phyloP scores from a whole-genome alignment of 2,113 vertebrate genomes.

The Orthonyx spaldingii region DNA sequence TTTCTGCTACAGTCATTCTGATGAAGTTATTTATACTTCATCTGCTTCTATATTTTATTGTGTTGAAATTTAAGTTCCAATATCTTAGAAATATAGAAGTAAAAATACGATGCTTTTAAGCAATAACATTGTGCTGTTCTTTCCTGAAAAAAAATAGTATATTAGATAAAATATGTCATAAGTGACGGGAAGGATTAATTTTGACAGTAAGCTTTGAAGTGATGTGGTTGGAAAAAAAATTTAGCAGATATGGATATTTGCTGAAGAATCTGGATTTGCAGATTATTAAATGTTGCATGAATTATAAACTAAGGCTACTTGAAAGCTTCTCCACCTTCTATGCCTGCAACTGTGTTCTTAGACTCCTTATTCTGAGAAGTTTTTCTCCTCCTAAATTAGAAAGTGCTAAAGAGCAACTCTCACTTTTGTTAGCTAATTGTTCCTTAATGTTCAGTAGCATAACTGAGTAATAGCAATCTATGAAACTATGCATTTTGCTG shows the following conservation, averaged over 20 bases:
- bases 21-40: constrained; percentile 22
- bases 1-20: neutral
- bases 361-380: neutral
- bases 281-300: neutral
- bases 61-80: neutral
- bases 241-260: neutral
- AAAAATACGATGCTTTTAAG: neutral
- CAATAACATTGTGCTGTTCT: neutral
- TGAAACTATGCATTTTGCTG: neutral
- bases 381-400: neutral
- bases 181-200: constrained; percentile 5
- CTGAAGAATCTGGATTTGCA: neutral
- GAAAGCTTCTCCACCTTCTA: neutral
- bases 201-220: constrained; percentile 13
- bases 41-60: constrained; percentile 28
- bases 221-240: neutral
- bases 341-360: neutral
- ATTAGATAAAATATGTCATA: neutral
- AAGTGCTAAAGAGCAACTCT: neutral
- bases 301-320: neutral
- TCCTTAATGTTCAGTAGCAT: neutral
- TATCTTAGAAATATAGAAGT: neutral
- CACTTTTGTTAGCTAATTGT: neutral
- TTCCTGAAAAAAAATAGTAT: neutral
- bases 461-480: neutral